Conservation (phyloP, 2,113 vertebrate species). For the Poeciliopsis retropinna region DNA sequence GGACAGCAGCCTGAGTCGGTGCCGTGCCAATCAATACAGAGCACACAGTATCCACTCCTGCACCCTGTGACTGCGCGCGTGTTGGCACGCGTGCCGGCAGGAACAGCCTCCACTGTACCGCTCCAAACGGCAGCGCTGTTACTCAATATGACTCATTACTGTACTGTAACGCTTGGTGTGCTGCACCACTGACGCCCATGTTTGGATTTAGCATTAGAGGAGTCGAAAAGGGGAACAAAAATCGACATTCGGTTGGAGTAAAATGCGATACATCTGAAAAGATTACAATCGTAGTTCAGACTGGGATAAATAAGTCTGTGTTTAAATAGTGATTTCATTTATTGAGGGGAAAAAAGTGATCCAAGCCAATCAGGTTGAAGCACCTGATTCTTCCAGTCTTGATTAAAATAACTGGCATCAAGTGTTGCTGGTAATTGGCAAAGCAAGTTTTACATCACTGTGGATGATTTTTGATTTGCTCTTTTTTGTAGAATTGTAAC, state of each 20-base stretch:
- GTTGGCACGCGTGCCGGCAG: slow-evolving; percentile 40
- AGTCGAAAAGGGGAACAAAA: slow-evolving; percentile 14
- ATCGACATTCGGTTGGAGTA: not conserved
- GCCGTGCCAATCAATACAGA: slow-evolving; percentile 64
- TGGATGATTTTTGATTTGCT: not conserved
- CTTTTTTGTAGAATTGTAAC: not conserved
- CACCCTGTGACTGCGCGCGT: slow-evolving; percentile 39
- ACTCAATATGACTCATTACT: not conserved
- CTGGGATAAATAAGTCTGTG: not conserved
- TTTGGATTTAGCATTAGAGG: slow-evolving; percentile 6
- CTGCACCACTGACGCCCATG: not conserved
- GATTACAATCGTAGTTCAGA: not conserved
- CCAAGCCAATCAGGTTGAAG: not conserved
- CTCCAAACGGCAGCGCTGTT: not conserved
- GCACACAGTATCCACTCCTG: slow-evolving; percentile 46
- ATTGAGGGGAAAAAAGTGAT: not conserved
- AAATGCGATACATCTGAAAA: not conserved
- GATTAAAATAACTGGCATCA: not conserved
- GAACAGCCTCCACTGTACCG: not conserved
- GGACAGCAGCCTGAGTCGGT: slow-evolving; percentile 54
- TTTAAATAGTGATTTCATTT: not conserved
- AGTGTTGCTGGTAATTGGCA: not conserved
- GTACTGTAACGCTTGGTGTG: not conserved
- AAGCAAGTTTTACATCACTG: not conserved
- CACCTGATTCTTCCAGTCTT: not conserved